Evolutionary conservation across 2,888 invertebrate species (phyloP).

Genomic region (Sipha maydis): DNA sequence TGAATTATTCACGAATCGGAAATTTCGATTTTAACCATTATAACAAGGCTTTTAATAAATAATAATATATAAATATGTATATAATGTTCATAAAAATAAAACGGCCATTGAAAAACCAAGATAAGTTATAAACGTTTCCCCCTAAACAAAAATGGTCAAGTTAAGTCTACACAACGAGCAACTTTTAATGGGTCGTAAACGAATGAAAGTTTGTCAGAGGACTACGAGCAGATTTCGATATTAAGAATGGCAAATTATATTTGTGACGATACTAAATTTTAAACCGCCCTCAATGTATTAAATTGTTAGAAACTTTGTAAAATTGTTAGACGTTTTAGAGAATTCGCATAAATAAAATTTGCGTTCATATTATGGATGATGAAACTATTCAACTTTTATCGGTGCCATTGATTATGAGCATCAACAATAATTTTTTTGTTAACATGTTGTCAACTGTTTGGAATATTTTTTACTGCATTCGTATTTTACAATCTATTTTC

Average conservation of each 20-base stretch:
- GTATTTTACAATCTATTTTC: not conserved
- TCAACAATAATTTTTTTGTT: slow-evolving; percentile 15
- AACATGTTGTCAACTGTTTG: not conserved
- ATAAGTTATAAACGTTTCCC: not conserved
- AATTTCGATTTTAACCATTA: not conserved
- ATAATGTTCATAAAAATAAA: slow-evolving; percentile 4
- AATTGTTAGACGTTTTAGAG: slow-evolving; percentile 24
- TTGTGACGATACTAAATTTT: slow-evolving; percentile 22
- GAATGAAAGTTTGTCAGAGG: slow-evolving; percentile 31
- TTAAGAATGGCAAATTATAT: slow-evolving; percentile 39
- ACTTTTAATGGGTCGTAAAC: slow-evolving; percentile 40
- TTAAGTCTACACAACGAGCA: not conserved
- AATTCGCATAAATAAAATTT: slow-evolving; percentile 22
- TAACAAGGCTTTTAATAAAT: not conserved
- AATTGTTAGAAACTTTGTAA: slow-evolving; percentile 37
- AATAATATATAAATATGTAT: not conserved
- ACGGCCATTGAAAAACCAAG: not conserved
- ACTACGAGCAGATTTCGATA: slow-evolving; percentile 36
- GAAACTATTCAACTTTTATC: not conserved
- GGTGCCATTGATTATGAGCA: not conserved
- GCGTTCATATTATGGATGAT: not conserved
- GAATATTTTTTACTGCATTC: not conserved
- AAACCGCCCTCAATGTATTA: slow-evolving; percentile 31
- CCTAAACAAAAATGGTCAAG: not conserved
- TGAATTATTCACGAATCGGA: not conserved